Evolutionary conservation across 37 sponge, comb jelly and placozoan species (phyloP).

Genomic region (Axinella damicornis): DNA sequence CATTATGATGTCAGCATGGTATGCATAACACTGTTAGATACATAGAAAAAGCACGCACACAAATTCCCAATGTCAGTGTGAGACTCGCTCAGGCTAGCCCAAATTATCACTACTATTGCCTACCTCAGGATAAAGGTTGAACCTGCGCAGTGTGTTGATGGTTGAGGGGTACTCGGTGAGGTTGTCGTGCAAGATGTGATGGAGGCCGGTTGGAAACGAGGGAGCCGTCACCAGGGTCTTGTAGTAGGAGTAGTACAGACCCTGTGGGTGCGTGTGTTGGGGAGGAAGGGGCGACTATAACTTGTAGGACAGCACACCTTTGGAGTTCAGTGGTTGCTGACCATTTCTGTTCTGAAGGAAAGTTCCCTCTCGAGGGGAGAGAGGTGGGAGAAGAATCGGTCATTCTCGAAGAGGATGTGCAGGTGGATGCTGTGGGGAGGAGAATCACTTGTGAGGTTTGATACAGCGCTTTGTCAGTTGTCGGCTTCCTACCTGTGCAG

Average conservation of each 20-base stretch:
- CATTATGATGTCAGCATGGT: too few relatives aligned
- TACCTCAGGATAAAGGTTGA: slow-evolving; percentile 96
- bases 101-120: background rate
- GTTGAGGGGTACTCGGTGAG: slow-evolving; percentile 89
- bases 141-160: slow-evolving; percentile 93
- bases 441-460: too few relatives aligned
- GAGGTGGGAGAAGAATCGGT: slow-evolving; percentile 92
- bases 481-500: too few relatives aligned
- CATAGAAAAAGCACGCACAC: too few relatives aligned
- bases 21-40: too few relatives aligned
- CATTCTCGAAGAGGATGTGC: slow-evolving; percentile 87
- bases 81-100: too few relatives aligned
- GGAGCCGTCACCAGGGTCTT: slow-evolving; percentile 83
- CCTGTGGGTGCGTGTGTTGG: slow-evolving; percentile 56
- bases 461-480: too few relatives aligned
- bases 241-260: slow-evolving; percentile 98
- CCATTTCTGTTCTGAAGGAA: slow-evolving; percentile 97
- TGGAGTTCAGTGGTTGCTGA: background rate
- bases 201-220: slow-evolving; percentile 63
- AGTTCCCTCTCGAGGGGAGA: slow-evolving; percentile 94
- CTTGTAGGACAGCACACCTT: background rate
- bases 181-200: slow-evolving; percentile 69
- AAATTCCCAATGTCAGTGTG: too few relatives aligned
- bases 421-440: slow-evolving; percentile 29
- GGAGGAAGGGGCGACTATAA: background rate